phyloP scores from a whole-genome alignment of 2,113 vertebrate species.

The Prunella himalayana region DNA sequence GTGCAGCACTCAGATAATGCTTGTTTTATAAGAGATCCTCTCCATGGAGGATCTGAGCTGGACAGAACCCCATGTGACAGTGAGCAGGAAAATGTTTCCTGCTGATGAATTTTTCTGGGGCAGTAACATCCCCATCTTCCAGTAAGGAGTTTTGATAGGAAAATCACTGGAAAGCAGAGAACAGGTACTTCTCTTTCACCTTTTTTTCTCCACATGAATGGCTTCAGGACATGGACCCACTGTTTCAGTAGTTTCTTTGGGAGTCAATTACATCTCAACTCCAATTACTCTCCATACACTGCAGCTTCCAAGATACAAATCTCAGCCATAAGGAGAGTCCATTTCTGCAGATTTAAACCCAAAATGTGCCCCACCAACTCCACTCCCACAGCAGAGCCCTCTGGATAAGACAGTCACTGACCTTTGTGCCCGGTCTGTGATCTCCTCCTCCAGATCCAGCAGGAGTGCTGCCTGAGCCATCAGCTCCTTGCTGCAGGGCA shows the following conservation, averaged over 20 bases:
- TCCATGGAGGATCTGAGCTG: neutral
- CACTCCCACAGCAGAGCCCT: neutral
- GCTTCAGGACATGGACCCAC: neutral
- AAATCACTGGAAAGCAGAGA: neutral
- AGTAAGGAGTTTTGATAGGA: neutral
- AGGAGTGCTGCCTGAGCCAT: slow-evolving; percentile 65
- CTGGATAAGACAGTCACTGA: neutral
- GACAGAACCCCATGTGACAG: neutral
- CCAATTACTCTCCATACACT: neutral
- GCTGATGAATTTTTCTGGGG: neutral
- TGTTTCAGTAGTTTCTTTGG: neutral
- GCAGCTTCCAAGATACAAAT: neutral
- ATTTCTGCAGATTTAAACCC: neutral
- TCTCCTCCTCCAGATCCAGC: slow-evolving; percentile 72
- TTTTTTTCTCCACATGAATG: neutral
- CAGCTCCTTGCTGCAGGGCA: slow-evolving; percentile 70
- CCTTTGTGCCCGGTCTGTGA: slow-evolving; percentile 73
- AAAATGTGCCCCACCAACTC: neutral
- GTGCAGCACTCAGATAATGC: neutral
- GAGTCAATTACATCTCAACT: neutral
- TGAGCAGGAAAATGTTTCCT: neutral
- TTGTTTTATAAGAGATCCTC: neutral
- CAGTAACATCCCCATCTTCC: neutral
- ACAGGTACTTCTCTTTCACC: neutral
- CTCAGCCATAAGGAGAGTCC: neutral